Evolutionary conservation across 2,888 invertebrate genomes (phyloP).

Genomic region (Epistrophe grossulariae): DNA sequence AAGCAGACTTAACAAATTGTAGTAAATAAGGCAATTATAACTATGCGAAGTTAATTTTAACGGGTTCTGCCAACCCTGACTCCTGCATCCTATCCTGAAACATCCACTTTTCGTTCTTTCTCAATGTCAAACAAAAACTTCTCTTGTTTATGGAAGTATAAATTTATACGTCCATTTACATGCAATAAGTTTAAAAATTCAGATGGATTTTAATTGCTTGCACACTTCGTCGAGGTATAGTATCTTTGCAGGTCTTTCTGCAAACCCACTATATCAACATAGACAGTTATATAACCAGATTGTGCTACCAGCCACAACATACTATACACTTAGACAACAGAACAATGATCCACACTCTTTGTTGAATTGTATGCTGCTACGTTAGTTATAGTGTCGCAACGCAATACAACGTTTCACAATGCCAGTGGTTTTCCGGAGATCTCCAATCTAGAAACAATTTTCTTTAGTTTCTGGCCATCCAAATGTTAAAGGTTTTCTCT

Average conservation of each 20-base stretch:
- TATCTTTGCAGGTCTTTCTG: not conserved
- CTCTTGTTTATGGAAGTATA: not conserved
- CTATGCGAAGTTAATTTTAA: too few relatives aligned
- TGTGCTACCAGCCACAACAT: slow-evolving; percentile 5
- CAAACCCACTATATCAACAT: not conserved
- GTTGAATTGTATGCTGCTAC: not conserved
- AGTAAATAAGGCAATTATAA: too few relatives aligned
- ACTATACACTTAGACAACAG: not conserved
- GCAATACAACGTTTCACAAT: not conserved
- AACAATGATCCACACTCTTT: not conserved
- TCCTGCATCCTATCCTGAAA: too few relatives aligned
- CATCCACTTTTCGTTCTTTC: too few relatives aligned
- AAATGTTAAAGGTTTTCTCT: not conserved
- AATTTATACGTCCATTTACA: not conserved
- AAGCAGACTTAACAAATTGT: too few relatives aligned
- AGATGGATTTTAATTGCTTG: slow-evolving; percentile 3
- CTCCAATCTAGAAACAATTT: not conserved
- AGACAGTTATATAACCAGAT: not conserved
- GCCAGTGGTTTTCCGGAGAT: slow-evolving; percentile 11
- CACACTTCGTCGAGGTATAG: not conserved
- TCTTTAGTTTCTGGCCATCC: slow-evolving; percentile 2
- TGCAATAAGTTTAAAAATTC: slow-evolving; percentile 9
- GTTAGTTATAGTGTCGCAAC: not conserved
- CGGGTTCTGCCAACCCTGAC: too few relatives aligned
- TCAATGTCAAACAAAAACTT: not conserved